phyloP scores from a whole-genome alignment of 2,797 vertebrate genomes.

The Champsocephalus esox region DNA sequence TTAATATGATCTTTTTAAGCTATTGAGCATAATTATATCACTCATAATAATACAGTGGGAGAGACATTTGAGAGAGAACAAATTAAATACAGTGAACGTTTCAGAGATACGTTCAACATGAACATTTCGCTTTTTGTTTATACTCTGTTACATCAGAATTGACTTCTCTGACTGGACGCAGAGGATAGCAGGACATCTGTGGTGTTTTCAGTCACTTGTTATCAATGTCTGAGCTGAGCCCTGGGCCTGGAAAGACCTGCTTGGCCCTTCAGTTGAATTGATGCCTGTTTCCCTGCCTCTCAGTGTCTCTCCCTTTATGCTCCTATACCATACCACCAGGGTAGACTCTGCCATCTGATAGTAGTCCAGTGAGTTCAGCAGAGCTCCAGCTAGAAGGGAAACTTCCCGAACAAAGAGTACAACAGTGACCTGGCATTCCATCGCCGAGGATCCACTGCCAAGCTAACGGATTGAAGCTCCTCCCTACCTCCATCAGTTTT shows the following conservation, averaged over 20 bases:
- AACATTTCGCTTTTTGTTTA: slow-evolving; percentile 57
- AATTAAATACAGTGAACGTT: not conserved
- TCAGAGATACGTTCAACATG: not conserved
- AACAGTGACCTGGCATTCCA: slow-evolving; percentile 69
- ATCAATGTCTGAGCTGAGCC: slow-evolving; percentile 55
- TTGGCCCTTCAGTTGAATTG: slow-evolving; percentile 38
- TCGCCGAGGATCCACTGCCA: slow-evolving; percentile 61
- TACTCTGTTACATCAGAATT: slow-evolving; percentile 43
- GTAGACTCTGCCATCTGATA: slow-evolving; percentile 58
- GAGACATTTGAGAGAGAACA: slow-evolving; percentile 1
- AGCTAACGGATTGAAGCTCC: slow-evolving; percentile 60
- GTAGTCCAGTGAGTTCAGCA: slow-evolving; percentile 56
- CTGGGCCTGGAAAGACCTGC: slow-evolving; percentile 42
- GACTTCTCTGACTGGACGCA: slow-evolving; percentile 40
- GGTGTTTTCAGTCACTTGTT: slow-evolving; percentile 57
- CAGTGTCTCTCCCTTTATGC: slow-evolving; percentile 30
- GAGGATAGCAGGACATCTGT: slow-evolving; percentile 53
- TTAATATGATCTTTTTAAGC: not conserved
- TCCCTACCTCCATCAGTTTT: slow-evolving; percentile 1
- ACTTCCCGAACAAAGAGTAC: slow-evolving; percentile 63
- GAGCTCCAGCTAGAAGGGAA: slow-evolving; percentile 54
- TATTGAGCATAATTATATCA: not conserved
- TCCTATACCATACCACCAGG: slow-evolving; percentile 30
- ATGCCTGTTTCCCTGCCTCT: slow-evolving; percentile 27
- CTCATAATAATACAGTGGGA: not conserved